Base-by-base conservation (phyloP, 2,797 vertebrate genomes). In the Selene dorsalis region DNA sequence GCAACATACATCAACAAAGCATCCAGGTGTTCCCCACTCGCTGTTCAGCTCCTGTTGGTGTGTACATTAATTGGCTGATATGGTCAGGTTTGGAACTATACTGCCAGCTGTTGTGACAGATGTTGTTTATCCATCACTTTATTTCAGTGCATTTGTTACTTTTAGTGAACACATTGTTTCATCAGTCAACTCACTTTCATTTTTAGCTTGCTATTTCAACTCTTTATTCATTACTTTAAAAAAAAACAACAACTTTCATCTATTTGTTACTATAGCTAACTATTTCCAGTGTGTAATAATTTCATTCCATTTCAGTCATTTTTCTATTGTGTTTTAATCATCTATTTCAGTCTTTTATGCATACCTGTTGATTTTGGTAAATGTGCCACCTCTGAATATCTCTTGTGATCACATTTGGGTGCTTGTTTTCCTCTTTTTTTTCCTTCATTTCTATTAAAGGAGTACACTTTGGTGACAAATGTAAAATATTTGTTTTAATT, bases 11-110 rank as follows among this genome's bases (percentile, higher is more conserved):
- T 89, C 75, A 84, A 81, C 77, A 82, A 84, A 85, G 75, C 68
- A 70, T 87, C 89, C 94, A 94, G 93, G 93, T 94, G 92, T 87
- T 91, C 39, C 38, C 57, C 43, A 50, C 53, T 65, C 57, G 56
- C 55, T 45, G 47, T 43, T 47, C 61, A 80, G 73, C 70, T 50
- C 68, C 67, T 73, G 53, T 67, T 69, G 24, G 18, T 61, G 45
- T 66, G 56, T 50, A 28, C 22, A 26, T 20, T 9, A 47, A 14
- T 64, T n/a, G 43, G 18, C 20, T 58, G 12, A n/a, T 57, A 30
- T 20, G 17, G 52, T 58, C 16, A 69, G 26, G 50, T 45, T 43
- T 43, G 24, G 13, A 48, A 3, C 9, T 9, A 7, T 5, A 8
- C 26, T 55, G 9, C n/a, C n/a, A 52, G 10, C 24, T 24, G 50